Evolutionary conservation across 2,113 vertebrate genomes (phyloP).

Genomic region (Cephalopterus ornatus): DNA sequence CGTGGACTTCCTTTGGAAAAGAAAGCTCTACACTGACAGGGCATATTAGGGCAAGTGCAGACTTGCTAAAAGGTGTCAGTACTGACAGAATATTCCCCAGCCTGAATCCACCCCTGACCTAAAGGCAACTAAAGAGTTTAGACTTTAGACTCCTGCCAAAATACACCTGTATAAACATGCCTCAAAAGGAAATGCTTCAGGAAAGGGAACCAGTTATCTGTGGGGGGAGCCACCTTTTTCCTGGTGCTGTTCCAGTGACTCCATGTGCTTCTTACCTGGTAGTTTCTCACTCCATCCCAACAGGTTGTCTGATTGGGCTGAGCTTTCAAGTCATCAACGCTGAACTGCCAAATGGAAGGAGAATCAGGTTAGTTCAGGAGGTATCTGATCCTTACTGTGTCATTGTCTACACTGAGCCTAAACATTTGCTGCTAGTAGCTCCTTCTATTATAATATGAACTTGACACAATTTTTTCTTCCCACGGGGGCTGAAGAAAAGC

Average conservation of each 20-base stretch:
- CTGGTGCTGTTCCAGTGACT: background rate
- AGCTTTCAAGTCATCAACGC: constrained; percentile 91
- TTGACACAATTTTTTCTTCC: background rate
- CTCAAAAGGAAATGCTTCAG: background rate
- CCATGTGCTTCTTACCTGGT: constrained; percentile 79
- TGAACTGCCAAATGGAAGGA: constrained; percentile 79
- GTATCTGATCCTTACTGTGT: background rate
- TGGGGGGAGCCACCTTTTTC: background rate
- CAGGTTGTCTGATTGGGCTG: constrained; percentile 85
- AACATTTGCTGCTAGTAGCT: background rate
- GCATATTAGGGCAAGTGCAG: background rate
- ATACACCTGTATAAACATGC: background rate
- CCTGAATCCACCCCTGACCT: background rate
- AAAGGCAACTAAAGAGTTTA: background rate
- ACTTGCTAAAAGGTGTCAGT: background rate
- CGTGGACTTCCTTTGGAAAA: background rate
- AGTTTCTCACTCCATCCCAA: constrained; percentile 97
- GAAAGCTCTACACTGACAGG: background rate
- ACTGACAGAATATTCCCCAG: background rate
- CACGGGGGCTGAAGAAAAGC: background rate
- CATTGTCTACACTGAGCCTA: background rate
- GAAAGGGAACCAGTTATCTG: background rate
- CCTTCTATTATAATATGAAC: background rate
- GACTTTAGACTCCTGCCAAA: background rate
- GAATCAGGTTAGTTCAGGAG: background rate